Percentiles rank a stretch among this genome's conserved stretches.
These are phyloP conservation scores for Conomelus anceps DNA, from an alignment of 2,888 invertebrate species.

Conservation along the genomic window DNA sequence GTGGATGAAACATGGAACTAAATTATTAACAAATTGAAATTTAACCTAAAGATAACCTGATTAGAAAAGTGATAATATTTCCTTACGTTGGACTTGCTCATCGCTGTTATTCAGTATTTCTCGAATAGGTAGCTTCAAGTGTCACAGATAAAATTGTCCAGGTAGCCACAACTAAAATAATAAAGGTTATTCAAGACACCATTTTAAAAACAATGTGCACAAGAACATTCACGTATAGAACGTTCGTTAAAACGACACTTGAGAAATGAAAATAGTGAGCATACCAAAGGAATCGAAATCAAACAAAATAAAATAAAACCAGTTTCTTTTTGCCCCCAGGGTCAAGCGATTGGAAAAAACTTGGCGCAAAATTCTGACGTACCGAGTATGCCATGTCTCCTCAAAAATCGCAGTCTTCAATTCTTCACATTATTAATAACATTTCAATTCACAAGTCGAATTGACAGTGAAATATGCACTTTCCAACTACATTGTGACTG, in stretches of 20 bases:
- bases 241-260: conserved; percentile 4
- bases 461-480: background rate
- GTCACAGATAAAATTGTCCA: background rate
- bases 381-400: conserved; percentile 31
- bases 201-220: background rate
- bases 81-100: background rate
- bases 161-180: background rate
- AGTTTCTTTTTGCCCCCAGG: conserved; percentile 30
- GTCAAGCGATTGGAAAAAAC: conserved; percentile 28
- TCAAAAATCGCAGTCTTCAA: conserved; percentile 20
- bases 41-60: background rate
- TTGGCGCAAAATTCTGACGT: conserved; percentile 31
- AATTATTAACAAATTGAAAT: background rate
- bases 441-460: background rate
- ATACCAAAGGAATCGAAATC: conserved; percentile 4
- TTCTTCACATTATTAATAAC: background rate
- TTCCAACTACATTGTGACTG: background rate
- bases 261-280: background rate
- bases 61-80: background rate
- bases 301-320: conserved; percentile 27
- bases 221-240: background rate
- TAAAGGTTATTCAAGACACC: background rate
- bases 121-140: background rate
- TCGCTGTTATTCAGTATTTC: background rate
- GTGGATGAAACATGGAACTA: background rate